Evolutionary conservation across 2,888 invertebrate genomes (phyloP).

Genomic region (Antheraea assamensis): DNA sequence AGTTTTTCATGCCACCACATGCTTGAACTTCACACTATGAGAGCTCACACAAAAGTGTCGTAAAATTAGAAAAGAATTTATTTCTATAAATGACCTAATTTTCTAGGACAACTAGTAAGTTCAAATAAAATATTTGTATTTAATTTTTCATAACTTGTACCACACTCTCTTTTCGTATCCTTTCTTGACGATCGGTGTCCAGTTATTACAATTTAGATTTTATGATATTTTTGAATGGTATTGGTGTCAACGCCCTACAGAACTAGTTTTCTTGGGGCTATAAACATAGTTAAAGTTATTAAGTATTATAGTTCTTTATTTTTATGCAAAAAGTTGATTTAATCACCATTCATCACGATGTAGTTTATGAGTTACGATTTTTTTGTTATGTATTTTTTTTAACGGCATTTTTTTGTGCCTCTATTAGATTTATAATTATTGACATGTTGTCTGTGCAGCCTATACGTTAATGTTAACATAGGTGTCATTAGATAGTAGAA

Average conservation of each 20-base stretch:
- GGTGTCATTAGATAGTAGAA: not conserved
- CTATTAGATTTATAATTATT: not conserved
- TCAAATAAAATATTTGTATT: not conserved
- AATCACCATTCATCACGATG: not conserved
- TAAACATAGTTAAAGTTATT: not conserved
- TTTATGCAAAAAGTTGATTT: constrained; percentile 1
- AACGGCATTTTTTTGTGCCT: not conserved
- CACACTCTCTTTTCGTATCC: constrained; percentile 29
- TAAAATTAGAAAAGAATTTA: too few species aligned
- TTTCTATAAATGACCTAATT: too few species aligned
- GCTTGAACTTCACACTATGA: too few species aligned
- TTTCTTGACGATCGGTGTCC: constrained; percentile 47
- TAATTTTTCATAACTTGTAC: constrained; percentile 16
- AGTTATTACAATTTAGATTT: constrained; percentile 47
- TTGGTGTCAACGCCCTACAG: constrained; percentile 24
- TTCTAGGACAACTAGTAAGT: not conserved
- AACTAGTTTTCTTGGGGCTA: not conserved
- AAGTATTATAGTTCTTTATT: not conserved
- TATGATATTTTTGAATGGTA: constrained; percentile 27
- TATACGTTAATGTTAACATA: not conserved
- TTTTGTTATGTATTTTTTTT: not conserved
- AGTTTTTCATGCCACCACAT: too few species aligned
- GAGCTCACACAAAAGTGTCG: too few species aligned
- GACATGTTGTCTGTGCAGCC: not conserved
- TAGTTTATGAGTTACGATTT: not conserved